Conservation (phyloP, 2,113 vertebrate genomes). For the Irena cyanogastra region DNA sequence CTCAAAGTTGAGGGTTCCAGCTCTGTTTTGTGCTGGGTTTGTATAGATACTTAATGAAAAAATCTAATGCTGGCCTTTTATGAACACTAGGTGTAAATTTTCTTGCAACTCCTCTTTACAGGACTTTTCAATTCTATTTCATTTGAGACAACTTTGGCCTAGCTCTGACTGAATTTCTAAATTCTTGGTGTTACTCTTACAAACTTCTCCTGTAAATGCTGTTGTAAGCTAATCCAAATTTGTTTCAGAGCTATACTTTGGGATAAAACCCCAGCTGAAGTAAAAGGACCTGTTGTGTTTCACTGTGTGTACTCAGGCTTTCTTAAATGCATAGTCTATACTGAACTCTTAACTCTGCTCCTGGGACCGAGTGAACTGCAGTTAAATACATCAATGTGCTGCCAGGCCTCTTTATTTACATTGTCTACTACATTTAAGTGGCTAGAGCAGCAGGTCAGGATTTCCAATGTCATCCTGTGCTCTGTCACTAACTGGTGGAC, state of each 20-base stretch:
- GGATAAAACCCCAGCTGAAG: background rate
- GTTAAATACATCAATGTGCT: background rate
- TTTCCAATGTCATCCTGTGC: background rate
- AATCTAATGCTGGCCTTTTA: background rate
- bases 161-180: background rate
- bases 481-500: background rate
- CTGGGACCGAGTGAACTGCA: background rate
- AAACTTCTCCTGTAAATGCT: background rate
- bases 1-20: rapidly evolving
- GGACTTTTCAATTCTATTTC: background rate
- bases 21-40: background rate
- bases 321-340: background rate
- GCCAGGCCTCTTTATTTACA: background rate
- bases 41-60: background rate
- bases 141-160: background rate
- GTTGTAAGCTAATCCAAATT: background rate
- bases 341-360: background rate
- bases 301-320: background rate
- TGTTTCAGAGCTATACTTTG: background rate
- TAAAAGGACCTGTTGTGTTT: background rate
- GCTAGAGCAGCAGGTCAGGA: background rate
- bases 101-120: background rate
- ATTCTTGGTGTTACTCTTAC: background rate
- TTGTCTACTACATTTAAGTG: background rate
- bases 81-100: background rate